Conservation (phyloP, 1,140 invertebrate genomes). For the Plectrocnemia conspersa region DNA sequence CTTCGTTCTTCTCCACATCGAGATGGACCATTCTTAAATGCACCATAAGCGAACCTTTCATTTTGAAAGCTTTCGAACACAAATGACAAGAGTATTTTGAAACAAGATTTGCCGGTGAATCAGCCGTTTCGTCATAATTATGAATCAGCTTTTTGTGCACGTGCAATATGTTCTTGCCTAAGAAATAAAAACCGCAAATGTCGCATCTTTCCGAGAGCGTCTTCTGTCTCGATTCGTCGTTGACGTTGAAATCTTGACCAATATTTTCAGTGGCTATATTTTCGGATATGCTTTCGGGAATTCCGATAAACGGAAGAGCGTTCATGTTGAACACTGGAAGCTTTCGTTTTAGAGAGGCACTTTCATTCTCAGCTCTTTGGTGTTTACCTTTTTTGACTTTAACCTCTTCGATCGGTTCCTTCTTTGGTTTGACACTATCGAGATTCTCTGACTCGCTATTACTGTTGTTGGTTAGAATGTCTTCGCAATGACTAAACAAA, state of each 20-base stretch:
- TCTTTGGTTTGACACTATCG: neutral
- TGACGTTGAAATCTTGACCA: conserved; percentile 6
- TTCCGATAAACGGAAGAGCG: conserved; percentile 44
- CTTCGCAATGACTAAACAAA: conserved; percentile 64
- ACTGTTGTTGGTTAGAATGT: neutral
- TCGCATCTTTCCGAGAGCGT: conserved; percentile 51
- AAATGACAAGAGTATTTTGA: conserved; percentile 65
- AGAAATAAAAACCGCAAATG: conserved; percentile 67
- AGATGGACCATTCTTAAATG: conserved; percentile 75
- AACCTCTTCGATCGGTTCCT: neutral
- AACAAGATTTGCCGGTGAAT: conserved; percentile 45
- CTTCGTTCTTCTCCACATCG: conserved; percentile 39
- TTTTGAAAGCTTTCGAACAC: conserved; percentile 74
- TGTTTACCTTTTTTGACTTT: conserved; percentile 2
- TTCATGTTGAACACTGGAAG: conserved; percentile 41
- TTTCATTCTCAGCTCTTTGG: conserved; percentile 1
- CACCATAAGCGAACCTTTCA: conserved; percentile 74
- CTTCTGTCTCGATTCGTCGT: conserved; percentile 42
- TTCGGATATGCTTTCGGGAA: conserved; percentile 35
- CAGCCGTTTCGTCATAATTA: conserved; percentile 55
- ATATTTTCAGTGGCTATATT: conserved; percentile 4
- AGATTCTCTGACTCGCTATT: neutral
- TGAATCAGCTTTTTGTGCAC: conserved; percentile 73
- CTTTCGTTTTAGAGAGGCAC: conserved; percentile 34
- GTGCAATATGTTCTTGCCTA: conserved; percentile 61